These are phyloP conservation scores for Siphamia tubifer DNA, from an alignment of 2,113 vertebrate genomes.

Conservation along the genomic window DNA sequence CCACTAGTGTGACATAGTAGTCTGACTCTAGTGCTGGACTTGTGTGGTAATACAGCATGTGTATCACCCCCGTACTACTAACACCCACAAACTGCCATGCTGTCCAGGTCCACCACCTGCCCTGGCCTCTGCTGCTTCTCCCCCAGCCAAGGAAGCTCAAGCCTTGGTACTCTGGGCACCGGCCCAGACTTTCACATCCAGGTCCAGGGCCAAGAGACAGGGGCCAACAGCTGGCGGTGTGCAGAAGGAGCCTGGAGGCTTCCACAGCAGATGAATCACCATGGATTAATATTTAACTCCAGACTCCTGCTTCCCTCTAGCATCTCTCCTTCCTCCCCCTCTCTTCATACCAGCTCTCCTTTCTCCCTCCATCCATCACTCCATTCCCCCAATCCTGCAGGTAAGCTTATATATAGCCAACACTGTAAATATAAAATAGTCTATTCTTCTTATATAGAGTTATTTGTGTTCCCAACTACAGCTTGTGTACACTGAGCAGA, in stretches of 20 bases:
- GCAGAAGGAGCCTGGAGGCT: constrained; percentile 78
- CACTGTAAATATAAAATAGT: constrained; percentile 44
- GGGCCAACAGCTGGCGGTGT: constrained; percentile 79
- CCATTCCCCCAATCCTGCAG: constrained; percentile 57
- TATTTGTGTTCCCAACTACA: not conserved
- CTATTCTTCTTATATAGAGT: constrained; percentile 28
- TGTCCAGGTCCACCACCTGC: constrained; percentile 70
- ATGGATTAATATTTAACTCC: constrained; percentile 83
- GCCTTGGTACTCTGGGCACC: constrained; percentile 75
- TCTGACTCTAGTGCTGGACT: constrained; percentile 24
- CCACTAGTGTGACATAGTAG: constrained; percentile 35
- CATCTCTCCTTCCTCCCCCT: constrained; percentile 56
- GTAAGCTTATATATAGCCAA: constrained; percentile 55
- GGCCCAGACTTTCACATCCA: constrained; percentile 70
- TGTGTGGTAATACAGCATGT: constrained; percentile 39
- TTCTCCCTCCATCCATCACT: constrained; percentile 51
- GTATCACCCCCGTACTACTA: constrained; percentile 6
- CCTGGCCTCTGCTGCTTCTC: constrained; percentile 54
- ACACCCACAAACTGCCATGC: not conserved
- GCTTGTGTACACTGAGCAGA: not conserved
- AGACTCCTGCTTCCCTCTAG: constrained; percentile 77
- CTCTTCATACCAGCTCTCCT: constrained; percentile 34
- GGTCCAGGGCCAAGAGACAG: constrained; percentile 65
- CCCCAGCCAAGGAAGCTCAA: constrained; percentile 69
- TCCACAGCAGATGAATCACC: constrained; percentile 81